Conservation (phyloP, 2,888 invertebrate genomes). For the Alloplasta piceator region DNA sequence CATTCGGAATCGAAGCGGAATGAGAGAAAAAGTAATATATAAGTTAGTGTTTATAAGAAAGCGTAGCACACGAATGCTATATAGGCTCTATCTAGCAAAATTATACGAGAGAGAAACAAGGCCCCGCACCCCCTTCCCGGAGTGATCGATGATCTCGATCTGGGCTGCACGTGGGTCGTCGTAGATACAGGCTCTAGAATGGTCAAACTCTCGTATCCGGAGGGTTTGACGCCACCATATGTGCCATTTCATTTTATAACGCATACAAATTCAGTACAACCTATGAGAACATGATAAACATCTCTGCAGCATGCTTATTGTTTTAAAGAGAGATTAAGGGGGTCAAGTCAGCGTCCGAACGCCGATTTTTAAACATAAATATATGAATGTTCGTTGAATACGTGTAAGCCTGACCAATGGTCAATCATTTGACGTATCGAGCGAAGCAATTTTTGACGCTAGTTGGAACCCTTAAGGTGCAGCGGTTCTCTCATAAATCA, state of each 20-base stretch:
- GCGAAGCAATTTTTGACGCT: too few species aligned
- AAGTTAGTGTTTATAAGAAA: constrained; percentile 15
- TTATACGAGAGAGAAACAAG: constrained; percentile 16
- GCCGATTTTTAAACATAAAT: too few species aligned
- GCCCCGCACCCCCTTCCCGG: neutral
- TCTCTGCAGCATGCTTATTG: constrained; percentile 40
- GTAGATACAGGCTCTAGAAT: constrained; percentile 54
- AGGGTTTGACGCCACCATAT: constrained; percentile 51
- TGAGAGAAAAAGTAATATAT: constrained; percentile 41
- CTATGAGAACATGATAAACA: constrained; percentile 39
- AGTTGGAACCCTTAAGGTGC: too few species aligned
- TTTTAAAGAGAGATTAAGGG: neutral
- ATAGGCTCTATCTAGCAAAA: neutral
- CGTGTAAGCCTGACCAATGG: too few species aligned
- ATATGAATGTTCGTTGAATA: too few species aligned
- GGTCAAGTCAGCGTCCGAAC: too few species aligned
- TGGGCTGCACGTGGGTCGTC: constrained; percentile 65
- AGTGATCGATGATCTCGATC: constrained; percentile 66
- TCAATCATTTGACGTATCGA: too few species aligned
- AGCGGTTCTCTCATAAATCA: too few species aligned
- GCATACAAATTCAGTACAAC: neutral
- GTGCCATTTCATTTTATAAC: constrained; percentile 9
- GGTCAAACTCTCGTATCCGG: constrained; percentile 37
- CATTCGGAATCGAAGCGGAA: constrained; percentile 45
- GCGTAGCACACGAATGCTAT: neutral